Evolutionary conservation across 53 echinoderm and acorn worm genomes (phyloP).

Genomic region (Temnopleurus reevesii): DNA sequence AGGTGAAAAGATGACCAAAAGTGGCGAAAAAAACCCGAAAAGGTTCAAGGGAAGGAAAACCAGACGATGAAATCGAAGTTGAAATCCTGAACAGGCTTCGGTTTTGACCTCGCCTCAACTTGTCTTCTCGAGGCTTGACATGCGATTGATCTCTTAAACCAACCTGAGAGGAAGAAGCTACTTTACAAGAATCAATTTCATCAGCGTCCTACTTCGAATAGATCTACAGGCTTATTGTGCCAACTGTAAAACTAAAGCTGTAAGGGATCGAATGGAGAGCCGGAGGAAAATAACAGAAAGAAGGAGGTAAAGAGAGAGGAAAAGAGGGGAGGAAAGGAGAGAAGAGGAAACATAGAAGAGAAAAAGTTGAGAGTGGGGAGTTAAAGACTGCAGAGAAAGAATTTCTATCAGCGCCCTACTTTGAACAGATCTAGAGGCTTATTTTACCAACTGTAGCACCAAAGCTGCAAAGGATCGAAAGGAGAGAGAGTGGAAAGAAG

Average conservation of each 20-base stretch:
- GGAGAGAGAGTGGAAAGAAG: background rate
- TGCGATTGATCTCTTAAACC: constrained; percentile 21
- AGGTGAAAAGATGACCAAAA: too few species aligned
- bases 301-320: background rate
- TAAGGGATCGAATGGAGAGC: too few species aligned
- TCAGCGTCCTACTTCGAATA: constrained; percentile 8
- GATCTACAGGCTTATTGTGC: background rate
- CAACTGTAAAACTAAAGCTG: background rate
- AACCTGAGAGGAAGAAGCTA: constrained; percentile 16
- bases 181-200: constrained; percentile 39
- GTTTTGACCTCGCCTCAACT: too few species aligned
- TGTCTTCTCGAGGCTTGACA: too few species aligned
- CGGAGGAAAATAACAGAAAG: background rate
- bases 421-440: too few species aligned
- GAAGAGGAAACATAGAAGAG: background rate
- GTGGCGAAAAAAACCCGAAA: too few species aligned
- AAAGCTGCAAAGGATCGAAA: background rate
- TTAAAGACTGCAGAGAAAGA: too few species aligned
- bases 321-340: background rate
- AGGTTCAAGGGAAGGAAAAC: too few species aligned
- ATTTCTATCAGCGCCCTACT: too few species aligned
- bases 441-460: too few species aligned
- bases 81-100: too few species aligned
- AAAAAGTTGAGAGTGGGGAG: background rate
- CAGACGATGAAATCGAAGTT: too few species aligned